These are phyloP conservation scores for Lycorma delicatula DNA, from an alignment of 1,140 invertebrate genomes.

Conservation along the genomic window DNA sequence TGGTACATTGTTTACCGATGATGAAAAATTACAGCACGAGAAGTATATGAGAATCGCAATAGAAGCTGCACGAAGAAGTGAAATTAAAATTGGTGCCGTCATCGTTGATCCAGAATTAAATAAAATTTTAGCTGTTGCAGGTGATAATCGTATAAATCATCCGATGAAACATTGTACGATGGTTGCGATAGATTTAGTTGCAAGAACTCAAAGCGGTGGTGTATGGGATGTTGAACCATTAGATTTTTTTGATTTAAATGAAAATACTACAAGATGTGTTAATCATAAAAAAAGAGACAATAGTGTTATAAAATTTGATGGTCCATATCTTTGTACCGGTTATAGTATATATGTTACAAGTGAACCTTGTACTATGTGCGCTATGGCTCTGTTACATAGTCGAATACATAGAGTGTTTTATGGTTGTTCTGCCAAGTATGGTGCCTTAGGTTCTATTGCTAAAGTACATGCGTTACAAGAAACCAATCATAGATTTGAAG, in stretches of 20 bases:
- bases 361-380: slow-evolving; percentile 90
- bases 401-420: slow-evolving; percentile 77
- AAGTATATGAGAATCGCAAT: slow-evolving; percentile 52
- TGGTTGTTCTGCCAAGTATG: slow-evolving; percentile 42
- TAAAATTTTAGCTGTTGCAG: slow-evolving; percentile 55
- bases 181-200: slow-evolving; percentile 77
- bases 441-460: slow-evolving; percentile 59
- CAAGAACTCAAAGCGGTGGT: slow-evolving; percentile 70
- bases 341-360: slow-evolving; percentile 74
- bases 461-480: slow-evolving; percentile 68
- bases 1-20: slow-evolving; percentile 50
- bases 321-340: slow-evolving; percentile 78
- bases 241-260: background rate
- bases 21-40: slow-evolving; percentile 49
- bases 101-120: slow-evolving; percentile 56
- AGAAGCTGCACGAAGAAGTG: slow-evolving; percentile 33
- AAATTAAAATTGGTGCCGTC: slow-evolving; percentile 44
- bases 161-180: slow-evolving; percentile 78
- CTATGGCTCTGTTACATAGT: slow-evolving; percentile 89
- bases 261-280: background rate
- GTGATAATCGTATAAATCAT: slow-evolving; percentile 49
- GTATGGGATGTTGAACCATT: slow-evolving; percentile 44
- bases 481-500: slow-evolving; percentile 89
- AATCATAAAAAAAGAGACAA: background rate
- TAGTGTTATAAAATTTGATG: slow-evolving; percentile 1